phyloP scores from a whole-genome alignment of 2,797 vertebrate genomes.

The Microchirus variegatus region DNA sequence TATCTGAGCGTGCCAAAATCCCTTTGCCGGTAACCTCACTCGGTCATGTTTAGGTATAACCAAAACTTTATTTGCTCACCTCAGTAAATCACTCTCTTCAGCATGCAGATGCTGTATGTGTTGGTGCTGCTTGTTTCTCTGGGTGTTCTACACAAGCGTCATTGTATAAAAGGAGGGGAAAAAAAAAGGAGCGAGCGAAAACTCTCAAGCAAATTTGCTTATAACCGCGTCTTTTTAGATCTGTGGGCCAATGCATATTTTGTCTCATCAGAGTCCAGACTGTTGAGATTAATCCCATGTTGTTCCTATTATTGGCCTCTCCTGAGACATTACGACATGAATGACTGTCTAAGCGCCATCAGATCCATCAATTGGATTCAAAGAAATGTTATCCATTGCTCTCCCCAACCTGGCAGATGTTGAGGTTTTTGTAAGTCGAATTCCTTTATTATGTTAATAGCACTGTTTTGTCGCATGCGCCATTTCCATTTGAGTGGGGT shows the following conservation, averaged over 20 bases:
- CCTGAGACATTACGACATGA: constrained; percentile 79
- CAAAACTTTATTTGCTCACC: constrained; percentile 4
- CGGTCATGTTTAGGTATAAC: constrained; percentile 9
- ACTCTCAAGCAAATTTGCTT: constrained; percentile 65
- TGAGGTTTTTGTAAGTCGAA: constrained; percentile 79
- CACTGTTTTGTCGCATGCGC: constrained; percentile 77
- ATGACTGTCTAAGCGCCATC: constrained; percentile 80
- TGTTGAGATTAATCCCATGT: constrained; percentile 80
- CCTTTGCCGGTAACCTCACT: background rate
- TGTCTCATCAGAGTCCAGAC: constrained; percentile 64
- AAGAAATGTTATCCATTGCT: constrained; percentile 82
- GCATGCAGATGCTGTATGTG: background rate
- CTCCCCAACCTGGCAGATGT: constrained; percentile 79
- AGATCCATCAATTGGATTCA: constrained; percentile 82
- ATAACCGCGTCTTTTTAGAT: constrained; percentile 62
- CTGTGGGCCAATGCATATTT: constrained; percentile 70
- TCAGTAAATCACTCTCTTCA: background rate
- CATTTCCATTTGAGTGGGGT: constrained; percentile 79
- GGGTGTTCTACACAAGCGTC: constrained; percentile 7
- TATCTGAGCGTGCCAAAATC: background rate
- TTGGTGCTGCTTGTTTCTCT: constrained; percentile 13
- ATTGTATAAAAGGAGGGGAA: constrained; percentile 11
- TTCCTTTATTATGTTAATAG: constrained; percentile 84
- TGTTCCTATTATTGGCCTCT: constrained; percentile 81
- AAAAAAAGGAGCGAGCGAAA: constrained; percentile 37